phyloP scores from a whole-genome alignment of 2,113 vertebrate species.

The Carlito syrichta region DNA sequence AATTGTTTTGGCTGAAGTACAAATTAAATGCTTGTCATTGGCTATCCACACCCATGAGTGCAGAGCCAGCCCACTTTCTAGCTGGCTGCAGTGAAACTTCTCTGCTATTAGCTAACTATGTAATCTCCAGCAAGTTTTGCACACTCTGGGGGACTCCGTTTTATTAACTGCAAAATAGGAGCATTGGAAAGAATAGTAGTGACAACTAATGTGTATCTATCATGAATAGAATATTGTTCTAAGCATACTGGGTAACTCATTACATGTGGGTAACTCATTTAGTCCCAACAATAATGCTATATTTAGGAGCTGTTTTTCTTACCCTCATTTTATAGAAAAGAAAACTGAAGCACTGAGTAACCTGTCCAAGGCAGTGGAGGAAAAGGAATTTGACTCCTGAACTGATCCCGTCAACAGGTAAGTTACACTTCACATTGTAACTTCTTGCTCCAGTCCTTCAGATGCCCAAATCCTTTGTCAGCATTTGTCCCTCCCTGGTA shows the following conservation, averaged over 20 bases:
- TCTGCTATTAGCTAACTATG: background rate
- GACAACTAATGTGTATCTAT: background rate
- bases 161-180: background rate
- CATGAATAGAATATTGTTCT: background rate
- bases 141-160: background rate
- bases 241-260: background rate
- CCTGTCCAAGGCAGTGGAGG: background rate
- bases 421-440: background rate
- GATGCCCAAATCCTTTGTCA: background rate
- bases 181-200: background rate
- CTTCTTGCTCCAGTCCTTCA: background rate
- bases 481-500: background rate
- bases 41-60: background rate
- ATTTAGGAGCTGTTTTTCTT: background rate
- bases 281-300: background rate
- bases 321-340: background rate
- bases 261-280: background rate
- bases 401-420: background rate
- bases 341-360: background rate
- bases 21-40: slow-evolving; percentile 70
- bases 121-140: background rate
- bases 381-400: background rate
- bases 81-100: background rate
- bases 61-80: background rate
- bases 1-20: slow-evolving; percentile 72